These are phyloP conservation scores for Odontomachus brunneus DNA, from an alignment of 1,140 invertebrate genomes.

Conservation along the genomic window DNA sequence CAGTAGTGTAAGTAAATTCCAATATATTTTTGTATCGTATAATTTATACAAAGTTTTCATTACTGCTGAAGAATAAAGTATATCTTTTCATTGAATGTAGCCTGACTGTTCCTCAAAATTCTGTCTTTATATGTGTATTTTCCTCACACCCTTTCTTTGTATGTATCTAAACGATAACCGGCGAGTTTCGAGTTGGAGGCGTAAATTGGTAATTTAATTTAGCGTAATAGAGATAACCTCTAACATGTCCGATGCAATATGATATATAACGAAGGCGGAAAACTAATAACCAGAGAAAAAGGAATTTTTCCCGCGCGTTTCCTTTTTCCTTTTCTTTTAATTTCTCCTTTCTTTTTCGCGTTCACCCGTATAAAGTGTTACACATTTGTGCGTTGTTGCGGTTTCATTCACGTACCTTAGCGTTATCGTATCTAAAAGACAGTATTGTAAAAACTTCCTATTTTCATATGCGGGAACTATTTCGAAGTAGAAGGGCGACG, in stretches of 20 bases:
- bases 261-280: not conserved
- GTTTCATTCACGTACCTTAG: too few relatives aligned
- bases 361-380: not conserved
- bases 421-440: too few relatives aligned
- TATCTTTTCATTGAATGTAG: constrained; percentile 28
- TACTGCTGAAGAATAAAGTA: constrained; percentile 62
- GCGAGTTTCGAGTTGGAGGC: too few relatives aligned
- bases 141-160: too few relatives aligned
- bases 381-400: constrained; percentile 54
- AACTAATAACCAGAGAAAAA: not conserved
- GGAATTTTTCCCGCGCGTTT: too few relatives aligned
- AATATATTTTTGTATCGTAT: constrained; percentile 44
- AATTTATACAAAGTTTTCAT: constrained; percentile 14
- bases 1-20: not conserved
- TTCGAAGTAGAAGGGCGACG: constrained; percentile 72
- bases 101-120: not conserved
- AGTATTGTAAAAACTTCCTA: too few relatives aligned
- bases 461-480: constrained; percentile 69
- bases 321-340: too few relatives aligned
- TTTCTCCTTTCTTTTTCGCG: too few relatives aligned
- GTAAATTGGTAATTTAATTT: not conserved
- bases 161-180: too few relatives aligned
- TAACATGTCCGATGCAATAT: not conserved
- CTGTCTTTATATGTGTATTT: not conserved
- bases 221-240: constrained; percentile 21